A percentile compares a stretch with the other conserved stretches of the same genome.
These are phyloP conservation scores for Rhingia campestris DNA, from an alignment of 2,888 invertebrate genomes.

Conservation along the genomic window DNA sequence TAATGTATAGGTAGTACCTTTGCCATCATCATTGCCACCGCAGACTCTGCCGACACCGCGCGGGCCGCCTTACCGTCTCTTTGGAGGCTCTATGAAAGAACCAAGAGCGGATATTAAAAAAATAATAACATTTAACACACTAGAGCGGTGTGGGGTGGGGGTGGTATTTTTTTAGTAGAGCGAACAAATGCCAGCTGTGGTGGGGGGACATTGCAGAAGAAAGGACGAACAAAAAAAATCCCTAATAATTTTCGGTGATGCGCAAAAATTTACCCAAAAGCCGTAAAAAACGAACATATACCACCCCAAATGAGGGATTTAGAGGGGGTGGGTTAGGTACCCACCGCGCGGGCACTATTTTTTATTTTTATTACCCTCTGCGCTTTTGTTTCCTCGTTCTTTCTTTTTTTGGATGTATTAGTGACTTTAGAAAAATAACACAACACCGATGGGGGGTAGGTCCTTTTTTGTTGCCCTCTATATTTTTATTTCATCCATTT, in stretches of 20 bases:
- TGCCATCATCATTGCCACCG: constrained; percentile 48
- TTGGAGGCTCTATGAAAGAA: constrained; percentile 63
- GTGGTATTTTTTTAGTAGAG: constrained; percentile 16
- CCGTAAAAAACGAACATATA: constrained; percentile 64
- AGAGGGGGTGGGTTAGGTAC: constrained; percentile 43
- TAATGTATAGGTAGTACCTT: constrained; percentile 72
- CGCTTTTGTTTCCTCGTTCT: constrained; percentile 41
- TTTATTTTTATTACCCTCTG: constrained; percentile 71
- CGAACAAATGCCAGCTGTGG: constrained; percentile 43
- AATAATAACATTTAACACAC: constrained; percentile 75
- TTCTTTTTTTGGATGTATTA: constrained; percentile 70
- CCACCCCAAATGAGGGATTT: constrained; percentile 51
- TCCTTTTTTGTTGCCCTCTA: constrained; percentile 38
- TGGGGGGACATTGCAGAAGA: constrained; percentile 30
- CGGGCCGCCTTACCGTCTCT: not conserved
- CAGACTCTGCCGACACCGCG: constrained; percentile 9
- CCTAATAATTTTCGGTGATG: constrained; percentile 74
- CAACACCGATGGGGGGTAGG: constrained; percentile 47
- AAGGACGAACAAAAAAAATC: constrained; percentile 53
- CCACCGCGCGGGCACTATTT: constrained; percentile 66
- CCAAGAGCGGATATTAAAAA: constrained; percentile 72
- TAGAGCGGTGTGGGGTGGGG: constrained; percentile 27
- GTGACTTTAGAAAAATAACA: constrained; percentile 72
- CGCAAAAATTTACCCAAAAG: constrained; percentile 73
- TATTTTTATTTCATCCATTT: constrained; percentile 68